Evolutionary conservation across 2,888 invertebrate genomes (phyloP), one percentile per base, ranked within the genome.

Genomic region (Entomobrya multifasciata): DNA sequence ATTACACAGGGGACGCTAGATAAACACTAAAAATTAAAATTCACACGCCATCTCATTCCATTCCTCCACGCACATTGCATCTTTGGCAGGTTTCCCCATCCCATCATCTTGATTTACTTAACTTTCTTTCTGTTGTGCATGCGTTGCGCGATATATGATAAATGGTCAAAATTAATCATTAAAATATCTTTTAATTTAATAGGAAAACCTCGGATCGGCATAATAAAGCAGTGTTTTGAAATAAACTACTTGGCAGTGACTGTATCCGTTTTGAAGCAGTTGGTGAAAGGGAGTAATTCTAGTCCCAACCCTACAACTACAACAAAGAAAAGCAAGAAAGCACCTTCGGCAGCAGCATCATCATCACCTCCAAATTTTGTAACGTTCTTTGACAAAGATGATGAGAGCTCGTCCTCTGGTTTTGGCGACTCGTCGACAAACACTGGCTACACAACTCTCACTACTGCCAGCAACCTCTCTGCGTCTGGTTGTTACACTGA

Each of bases 161-260:
- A 62, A 62, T 62, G 60, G 1, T 5, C 15, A 67, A 17, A 67
- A 11, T 36, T n/a, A 25, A 62, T 62, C 25, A 30, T 62, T 52
- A 4, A 27, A 62, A 15, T 41, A 36, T 41, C 11, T 65, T 41
- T n/a, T n/a, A 17, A 67, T 67, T 27, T 10, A 6, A 1, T 52
- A 87, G 87, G 87, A 15, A 87, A 87, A 60, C 65, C n/a, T 2
- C 70, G 87, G 0, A 41, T 60, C 13, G 15, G n/a, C 2, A 57
- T 84, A 25, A 60, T 85, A n/a, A 85, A 84, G 55, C 87, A 87
- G 70, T 85, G 80, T 62, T 25, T 77, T 20, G 84, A 74, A 27
- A n/a, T 41, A 44, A 84, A 85, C 67, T 87, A 87, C 47, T 17
- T 85, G 78, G 79, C 77, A 27, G 65, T 78, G 20, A 25, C 62